A percentile compares a stretch with the other conserved stretches of the same genome.
These are phyloP conservation scores for Lates japonicus DNA, from an alignment of 2,797 vertebrate species.

Conservation along the genomic window DNA sequence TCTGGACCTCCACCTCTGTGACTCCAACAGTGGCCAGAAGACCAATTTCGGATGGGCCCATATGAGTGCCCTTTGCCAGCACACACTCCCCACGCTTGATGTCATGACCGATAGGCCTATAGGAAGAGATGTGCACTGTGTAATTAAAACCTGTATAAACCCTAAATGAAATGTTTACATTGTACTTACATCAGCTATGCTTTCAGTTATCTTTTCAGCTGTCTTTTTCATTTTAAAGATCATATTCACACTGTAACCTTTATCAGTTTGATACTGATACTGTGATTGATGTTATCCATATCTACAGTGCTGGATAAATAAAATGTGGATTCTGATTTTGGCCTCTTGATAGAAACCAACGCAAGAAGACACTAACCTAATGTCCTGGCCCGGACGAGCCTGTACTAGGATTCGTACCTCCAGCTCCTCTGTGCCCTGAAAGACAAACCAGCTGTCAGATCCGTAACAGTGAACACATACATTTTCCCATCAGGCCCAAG, in stretches of 20 bases:
- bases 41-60: constrained; percentile 98
- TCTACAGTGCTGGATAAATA: constrained; percentile 5
- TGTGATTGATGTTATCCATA: not conserved
- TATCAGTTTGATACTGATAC: not conserved
- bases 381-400: constrained; percentile 97
- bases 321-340: not conserved
- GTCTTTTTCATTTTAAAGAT: too few species aligned
- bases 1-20: constrained; percentile 99
- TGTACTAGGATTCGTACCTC: constrained; percentile 98
- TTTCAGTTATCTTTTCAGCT: too few species aligned
- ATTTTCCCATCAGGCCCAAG: not conserved
- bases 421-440: constrained; percentile 97
- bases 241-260: not conserved
- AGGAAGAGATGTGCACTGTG: constrained; percentile 30
- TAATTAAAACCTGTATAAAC: not conserved
- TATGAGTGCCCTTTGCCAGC: constrained; percentile 97
- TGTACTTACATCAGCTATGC: too few species aligned
- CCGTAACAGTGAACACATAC: constrained; percentile 8
- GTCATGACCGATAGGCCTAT: constrained; percentile 98
- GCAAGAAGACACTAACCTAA: constrained; percentile 87
- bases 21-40: constrained; percentile 98
- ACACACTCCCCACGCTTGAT: constrained; percentile 99
- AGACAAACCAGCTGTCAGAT: constrained; percentile 58
- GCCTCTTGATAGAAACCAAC: not conserved
- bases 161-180: not conserved